These are phyloP conservation scores for Gymnocephalus cernua DNA, from an alignment of 2,113 vertebrate species.

Conservation along the genomic window DNA sequence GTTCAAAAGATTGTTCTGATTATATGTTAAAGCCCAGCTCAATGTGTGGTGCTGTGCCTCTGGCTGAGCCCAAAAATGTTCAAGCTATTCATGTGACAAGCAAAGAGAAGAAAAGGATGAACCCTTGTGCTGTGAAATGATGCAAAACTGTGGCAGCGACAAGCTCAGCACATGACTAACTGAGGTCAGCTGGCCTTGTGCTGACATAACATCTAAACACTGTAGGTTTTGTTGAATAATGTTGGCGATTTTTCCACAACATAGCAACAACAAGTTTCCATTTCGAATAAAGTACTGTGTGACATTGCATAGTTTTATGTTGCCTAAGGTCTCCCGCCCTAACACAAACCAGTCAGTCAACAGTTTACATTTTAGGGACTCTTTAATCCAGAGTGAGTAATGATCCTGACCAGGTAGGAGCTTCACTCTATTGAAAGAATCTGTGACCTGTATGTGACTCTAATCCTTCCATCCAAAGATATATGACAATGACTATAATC, in stretches of 20 bases:
- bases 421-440: background rate
- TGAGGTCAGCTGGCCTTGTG: slow-evolving; percentile 47
- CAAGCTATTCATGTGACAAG: slow-evolving; percentile 33
- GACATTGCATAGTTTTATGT: slow-evolving; percentile 21
- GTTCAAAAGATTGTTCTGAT: slow-evolving; percentile 43
- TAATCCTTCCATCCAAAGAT: slow-evolving; percentile 1
- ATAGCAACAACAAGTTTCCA: slow-evolving; percentile 59
- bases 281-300: slow-evolving; percentile 39
- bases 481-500: slow-evolving; percentile 9
- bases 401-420: slow-evolving; percentile 27
- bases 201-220: slow-evolving; percentile 64
- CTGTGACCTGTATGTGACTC: slow-evolving; percentile 14
- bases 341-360: slow-evolving; percentile 41
- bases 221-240: slow-evolving; percentile 59
- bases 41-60: slow-evolving; percentile 17
- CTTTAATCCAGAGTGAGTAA: slow-evolving; percentile 54
- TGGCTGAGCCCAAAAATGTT: slow-evolving; percentile 1
- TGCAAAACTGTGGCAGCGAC: background rate
- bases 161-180: slow-evolving; percentile 47
- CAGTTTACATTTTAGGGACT: slow-evolving; percentile 53
- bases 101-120: slow-evolving; percentile 23
- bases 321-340: background rate
- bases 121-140: slow-evolving; percentile 24
- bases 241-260: slow-evolving; percentile 27
- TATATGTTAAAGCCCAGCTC: slow-evolving; percentile 15